Conservation (phyloP, 2,113 vertebrate species). For the Melanotaenia duboulayi region DNA sequence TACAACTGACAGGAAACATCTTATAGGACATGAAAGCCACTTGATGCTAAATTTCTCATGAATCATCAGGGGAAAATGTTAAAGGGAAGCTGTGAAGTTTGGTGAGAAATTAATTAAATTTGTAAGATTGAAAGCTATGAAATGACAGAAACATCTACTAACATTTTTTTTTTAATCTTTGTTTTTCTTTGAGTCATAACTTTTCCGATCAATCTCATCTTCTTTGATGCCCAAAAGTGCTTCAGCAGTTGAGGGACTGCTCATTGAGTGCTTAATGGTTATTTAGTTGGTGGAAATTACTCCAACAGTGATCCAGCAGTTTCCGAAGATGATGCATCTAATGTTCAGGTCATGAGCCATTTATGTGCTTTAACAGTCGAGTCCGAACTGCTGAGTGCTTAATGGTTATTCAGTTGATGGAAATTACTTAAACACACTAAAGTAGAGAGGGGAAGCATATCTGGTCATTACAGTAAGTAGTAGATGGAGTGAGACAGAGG, state of each 20-base stretch:
- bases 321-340: constrained; percentile 57
- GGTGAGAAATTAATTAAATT: neutral
- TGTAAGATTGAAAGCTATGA: neutral
- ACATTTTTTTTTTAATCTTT: neutral
- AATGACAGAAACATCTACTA: neutral
- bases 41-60: neutral
- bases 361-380: constrained; percentile 65
- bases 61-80: neutral
- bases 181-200: constrained; percentile 23
- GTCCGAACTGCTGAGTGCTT: constrained; percentile 60
- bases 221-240: constrained; percentile 21
- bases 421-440: constrained; percentile 62
- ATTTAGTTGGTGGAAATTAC: constrained; percentile 58
- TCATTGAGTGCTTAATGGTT: constrained; percentile 66
- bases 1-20: constrained; percentile 13
- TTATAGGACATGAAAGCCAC: constrained; percentile 6
- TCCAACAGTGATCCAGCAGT: constrained; percentile 44
- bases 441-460: constrained; percentile 48
- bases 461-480: constrained; percentile 65
- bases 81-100: neutral
- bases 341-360: constrained; percentile 62
- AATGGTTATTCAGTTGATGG: constrained; percentile 74
- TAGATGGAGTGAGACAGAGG: constrained; percentile 18
- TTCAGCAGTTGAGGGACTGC: constrained; percentile 8
- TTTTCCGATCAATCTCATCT: constrained; percentile 41